Percentiles rank a stretch among this genome's conserved stretches.
Evolutionary conservation across 2,797 vertebrate genomes (phyloP).

Genomic region (Neosilurus hyrtlii): DNA sequence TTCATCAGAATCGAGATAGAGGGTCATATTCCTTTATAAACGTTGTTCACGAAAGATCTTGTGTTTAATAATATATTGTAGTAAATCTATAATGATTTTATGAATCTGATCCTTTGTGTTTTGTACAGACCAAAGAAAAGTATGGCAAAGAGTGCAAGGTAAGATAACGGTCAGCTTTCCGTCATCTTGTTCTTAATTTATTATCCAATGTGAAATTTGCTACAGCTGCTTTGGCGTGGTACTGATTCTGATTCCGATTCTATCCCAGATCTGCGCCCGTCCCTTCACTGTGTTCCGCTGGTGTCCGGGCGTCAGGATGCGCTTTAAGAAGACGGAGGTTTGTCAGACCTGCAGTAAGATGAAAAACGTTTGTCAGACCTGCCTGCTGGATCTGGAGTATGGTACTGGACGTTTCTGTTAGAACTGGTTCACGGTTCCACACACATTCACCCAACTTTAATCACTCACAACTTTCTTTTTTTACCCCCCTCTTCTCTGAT

Average conservation of each 20-base stretch:
- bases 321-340: conserved; percentile 98
- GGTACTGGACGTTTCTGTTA: conserved; percentile 71
- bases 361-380: conserved; percentile 98
- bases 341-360: conserved; percentile 99
- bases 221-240: too few species aligned
- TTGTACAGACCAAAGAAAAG: conserved; percentile 92
- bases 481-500: too few species aligned
- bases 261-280: conserved; percentile 89
- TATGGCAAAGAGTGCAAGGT: conserved; percentile 99
- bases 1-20: background rate
- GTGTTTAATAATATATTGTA: background rate
- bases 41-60: background rate
- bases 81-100: too few species aligned
- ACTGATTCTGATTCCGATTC: conserved; percentile 7
- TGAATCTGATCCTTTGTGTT: conserved; percentile 10
- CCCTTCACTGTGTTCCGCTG: conserved; percentile 98
- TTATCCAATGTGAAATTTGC: background rate
- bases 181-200: background rate
- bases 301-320: conserved; percentile 96
- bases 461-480: background rate
- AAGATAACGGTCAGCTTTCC: conserved; percentile 39
- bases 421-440: background rate
- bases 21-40: background rate
- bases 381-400: conserved; percentile 92
- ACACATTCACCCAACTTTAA: background rate